Conservation (phyloP, 92 coral and sea anemone species). For the Montipora capitata region DNA sequence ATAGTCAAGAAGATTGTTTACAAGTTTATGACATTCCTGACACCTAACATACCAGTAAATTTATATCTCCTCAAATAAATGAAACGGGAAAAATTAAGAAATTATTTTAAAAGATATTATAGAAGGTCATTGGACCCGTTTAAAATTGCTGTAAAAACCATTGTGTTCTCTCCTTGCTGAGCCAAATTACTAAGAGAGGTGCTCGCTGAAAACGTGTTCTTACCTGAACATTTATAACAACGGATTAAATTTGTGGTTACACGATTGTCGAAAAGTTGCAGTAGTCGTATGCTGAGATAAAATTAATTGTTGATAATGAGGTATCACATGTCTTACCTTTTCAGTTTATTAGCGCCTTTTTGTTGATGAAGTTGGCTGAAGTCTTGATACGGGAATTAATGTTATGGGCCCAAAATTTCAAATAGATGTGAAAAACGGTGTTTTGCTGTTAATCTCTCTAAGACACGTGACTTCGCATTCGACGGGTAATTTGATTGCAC, state of each 20-base stretch:
- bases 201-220: background rate
- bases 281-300: background rate
- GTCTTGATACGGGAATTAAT: slow-evolving; percentile 32
- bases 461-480: slow-evolving; percentile 31
- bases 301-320: no score
- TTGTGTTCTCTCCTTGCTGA: background rate
- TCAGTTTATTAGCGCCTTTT: background rate
- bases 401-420: slow-evolving; percentile 36
- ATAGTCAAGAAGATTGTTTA: background rate
- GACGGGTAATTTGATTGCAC: slow-evolving; percentile 27
- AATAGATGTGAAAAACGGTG: slow-evolving; percentile 11
- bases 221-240: slow-evolving; percentile 1
- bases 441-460: background rate
- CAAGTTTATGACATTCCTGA: background rate
- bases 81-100: background rate
- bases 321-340: slow-evolving; percentile 10
- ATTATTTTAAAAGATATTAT: background rate
- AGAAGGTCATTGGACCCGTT: background rate
- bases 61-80: background rate
- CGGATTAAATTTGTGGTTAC: background rate
- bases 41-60: slow-evolving; percentile 5
- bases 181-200: background rate
- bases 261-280: background rate
- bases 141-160: no score
- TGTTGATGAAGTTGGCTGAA: background rate